A percentile compares a stretch with the other conserved stretches of the same genome.
phyloP scores from a whole-genome alignment of 2,888 invertebrate genomes.

The Cheilosia scutellata region DNA sequence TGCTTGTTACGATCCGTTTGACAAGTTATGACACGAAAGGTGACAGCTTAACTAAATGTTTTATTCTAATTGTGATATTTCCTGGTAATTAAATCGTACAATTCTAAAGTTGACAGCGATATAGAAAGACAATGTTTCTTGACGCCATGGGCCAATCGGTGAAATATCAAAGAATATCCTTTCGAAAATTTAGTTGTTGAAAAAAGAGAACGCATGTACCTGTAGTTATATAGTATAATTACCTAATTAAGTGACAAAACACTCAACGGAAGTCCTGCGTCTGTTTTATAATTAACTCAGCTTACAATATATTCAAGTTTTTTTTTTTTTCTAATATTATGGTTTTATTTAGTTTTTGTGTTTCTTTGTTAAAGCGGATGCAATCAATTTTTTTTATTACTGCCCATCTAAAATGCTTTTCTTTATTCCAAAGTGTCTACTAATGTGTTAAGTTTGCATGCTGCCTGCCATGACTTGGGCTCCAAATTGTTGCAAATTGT shows the following conservation, averaged over 20 bases:
- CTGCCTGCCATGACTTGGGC: not conserved
- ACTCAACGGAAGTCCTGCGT: too few relatives aligned
- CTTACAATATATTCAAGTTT: not conserved
- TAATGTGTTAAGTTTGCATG: not conserved
- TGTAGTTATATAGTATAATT: too few relatives aligned
- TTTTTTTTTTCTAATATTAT: not conserved
- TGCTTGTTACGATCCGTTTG: constrained; percentile 33
- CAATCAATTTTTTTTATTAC: not conserved
- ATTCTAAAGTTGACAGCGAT: not conserved
- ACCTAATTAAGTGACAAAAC: too few relatives aligned
- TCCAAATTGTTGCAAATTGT: constrained; percentile 8
- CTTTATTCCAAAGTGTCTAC: not conserved
- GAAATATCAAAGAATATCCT: not conserved
- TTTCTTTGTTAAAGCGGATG: constrained; percentile 1
- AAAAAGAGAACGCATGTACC: too few relatives aligned
- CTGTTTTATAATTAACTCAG: too few relatives aligned
- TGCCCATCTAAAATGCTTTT: not conserved
- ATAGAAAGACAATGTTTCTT: not conserved
- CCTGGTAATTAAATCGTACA: constrained; percentile 22
- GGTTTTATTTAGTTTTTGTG: not conserved
- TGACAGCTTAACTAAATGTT: constrained; percentile 6
- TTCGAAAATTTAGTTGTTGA: not conserved
- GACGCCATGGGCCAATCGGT: constrained; percentile 2
- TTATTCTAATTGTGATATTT: constrained; percentile 38
- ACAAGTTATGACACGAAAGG: constrained; percentile 12